phyloP scores from a whole-genome alignment of 1,140 invertebrate genomes.

The Phymorhynchus buccinoides region DNA sequence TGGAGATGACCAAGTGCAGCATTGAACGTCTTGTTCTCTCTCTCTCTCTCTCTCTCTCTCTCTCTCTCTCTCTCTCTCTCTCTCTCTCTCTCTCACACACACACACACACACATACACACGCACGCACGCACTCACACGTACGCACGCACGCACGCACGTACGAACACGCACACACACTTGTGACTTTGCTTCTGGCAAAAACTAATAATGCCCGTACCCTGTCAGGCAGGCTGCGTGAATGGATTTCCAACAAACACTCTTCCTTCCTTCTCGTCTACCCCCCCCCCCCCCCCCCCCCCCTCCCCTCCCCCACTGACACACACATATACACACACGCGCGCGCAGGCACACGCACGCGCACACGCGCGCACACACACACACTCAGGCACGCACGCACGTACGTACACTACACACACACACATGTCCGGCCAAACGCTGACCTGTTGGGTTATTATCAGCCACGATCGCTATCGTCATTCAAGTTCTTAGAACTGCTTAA shows the following conservation, averaged over 20 bases:
- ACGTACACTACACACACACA: neutral
- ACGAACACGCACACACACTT: neutral
- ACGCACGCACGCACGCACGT: neutral
- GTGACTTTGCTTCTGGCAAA: too few species aligned
- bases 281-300: too few species aligned
- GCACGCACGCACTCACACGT: neutral
- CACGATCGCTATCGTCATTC: too few species aligned
- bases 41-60: conserved; percentile 1
- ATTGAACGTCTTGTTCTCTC: neutral
- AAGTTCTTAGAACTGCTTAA: too few species aligned
- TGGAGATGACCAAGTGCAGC: too few species aligned
- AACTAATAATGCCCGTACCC: too few species aligned
- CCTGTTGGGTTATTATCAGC: too few species aligned
- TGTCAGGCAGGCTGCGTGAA: too few species aligned
- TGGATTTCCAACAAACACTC: neutral
- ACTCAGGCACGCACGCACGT: neutral
- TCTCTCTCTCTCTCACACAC: too few species aligned
- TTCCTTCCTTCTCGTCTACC: too few species aligned
- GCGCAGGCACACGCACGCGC: conserved; percentile 5
- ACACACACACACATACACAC: too few species aligned
- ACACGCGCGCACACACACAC: conserved; percentile 5
- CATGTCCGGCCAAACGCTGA: neutral
- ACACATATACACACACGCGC: conserved; percentile 1
- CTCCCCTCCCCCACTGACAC: too few species aligned
- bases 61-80: conserved; percentile 10